Percentiles rank a stretch among this genome's conserved stretches.
Conservation (phyloP, 1,140 invertebrate species). For the Listronotus oregonensis region DNA sequence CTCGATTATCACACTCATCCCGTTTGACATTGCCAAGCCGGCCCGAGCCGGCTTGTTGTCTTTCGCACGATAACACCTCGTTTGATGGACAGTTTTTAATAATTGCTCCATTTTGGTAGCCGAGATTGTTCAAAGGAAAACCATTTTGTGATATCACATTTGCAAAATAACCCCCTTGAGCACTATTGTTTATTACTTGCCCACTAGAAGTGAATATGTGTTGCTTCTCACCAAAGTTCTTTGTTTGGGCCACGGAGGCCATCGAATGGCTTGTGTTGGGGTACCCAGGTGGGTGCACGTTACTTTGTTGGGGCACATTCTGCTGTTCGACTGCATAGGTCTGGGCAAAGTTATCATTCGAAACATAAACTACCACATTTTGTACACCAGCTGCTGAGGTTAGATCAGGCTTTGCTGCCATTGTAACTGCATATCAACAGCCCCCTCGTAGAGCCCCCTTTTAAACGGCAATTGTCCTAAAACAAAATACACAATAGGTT, state of each 20-base stretch:
- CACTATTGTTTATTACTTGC: constrained; percentile 36
- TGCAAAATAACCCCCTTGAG: constrained; percentile 41
- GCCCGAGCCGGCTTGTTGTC: constrained; percentile 41
- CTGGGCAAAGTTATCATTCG: constrained; percentile 57
- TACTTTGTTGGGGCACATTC: constrained; percentile 43
- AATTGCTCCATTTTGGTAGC: constrained; percentile 43
- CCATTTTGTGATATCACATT: constrained; percentile 48
- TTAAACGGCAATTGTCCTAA: constrained; percentile 51
- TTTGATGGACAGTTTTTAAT: constrained; percentile 44
- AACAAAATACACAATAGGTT: constrained; percentile 35
- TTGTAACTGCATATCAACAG: constrained; percentile 56
- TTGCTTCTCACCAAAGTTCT: constrained; percentile 44
- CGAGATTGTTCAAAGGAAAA: constrained; percentile 45
- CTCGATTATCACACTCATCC: constrained; percentile 47
- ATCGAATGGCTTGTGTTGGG: constrained; percentile 43
- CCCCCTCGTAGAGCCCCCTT: constrained; percentile 50
- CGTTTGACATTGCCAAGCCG: constrained; percentile 42
- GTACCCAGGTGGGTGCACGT: constrained; percentile 39
- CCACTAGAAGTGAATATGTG: constrained; percentile 39
- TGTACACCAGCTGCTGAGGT: constrained; percentile 53
- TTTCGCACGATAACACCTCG: constrained; percentile 42
- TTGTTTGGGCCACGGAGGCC: constrained; percentile 49
- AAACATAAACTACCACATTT: constrained; percentile 60
- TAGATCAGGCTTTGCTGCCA: constrained; percentile 59
- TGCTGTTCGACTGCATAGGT: constrained; percentile 54